These are phyloP conservation scores for Darevskia mixta DNA, from an alignment of 2,797 vertebrate genomes.

Conservation along the genomic window DNA sequence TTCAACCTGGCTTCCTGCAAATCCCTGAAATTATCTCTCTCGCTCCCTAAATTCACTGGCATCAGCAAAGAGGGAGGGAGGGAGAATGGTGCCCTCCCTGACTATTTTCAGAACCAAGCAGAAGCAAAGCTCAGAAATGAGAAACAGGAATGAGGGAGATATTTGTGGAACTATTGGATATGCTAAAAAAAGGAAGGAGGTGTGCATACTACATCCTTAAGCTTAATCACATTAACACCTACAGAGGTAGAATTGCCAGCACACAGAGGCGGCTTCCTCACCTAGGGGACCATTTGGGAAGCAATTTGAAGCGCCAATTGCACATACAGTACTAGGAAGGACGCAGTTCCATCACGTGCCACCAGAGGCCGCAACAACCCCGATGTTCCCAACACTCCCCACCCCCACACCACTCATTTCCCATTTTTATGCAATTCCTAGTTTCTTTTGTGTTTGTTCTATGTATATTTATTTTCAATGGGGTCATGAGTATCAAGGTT, in stretches of 20 bases:
- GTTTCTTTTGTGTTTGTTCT: not conserved
- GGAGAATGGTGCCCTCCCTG: no score
- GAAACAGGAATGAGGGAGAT: no score
- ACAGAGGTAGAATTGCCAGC: not conserved
- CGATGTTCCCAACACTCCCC: not conserved
- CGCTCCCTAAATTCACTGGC: no score
- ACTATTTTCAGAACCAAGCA: not conserved
- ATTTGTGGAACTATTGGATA: not conserved
- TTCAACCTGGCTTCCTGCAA: no score
- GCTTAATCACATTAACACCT: not conserved
- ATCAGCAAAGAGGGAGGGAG: no score
- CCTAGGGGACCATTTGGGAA: not conserved
- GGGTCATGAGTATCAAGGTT: conserved; percentile 80
- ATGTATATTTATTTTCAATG: conserved; percentile 74
- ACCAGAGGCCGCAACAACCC: conserved; percentile 68
- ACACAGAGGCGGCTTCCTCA: not conserved
- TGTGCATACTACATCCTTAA: not conserved
- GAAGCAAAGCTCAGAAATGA: not conserved
- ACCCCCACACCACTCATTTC: not conserved
- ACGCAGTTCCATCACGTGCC: conserved; percentile 18
- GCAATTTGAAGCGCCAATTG: no score
- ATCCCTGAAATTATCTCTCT: no score
- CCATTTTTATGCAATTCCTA: conserved; percentile 16
- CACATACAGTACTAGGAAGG: not conserved
- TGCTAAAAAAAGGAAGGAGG: not conserved